A percentile compares a stretch with the other conserved stretches of the same genome.
phyloP scores from a whole-genome alignment of 2,888 invertebrate genomes.

The Stenichneumon culpator region DNA sequence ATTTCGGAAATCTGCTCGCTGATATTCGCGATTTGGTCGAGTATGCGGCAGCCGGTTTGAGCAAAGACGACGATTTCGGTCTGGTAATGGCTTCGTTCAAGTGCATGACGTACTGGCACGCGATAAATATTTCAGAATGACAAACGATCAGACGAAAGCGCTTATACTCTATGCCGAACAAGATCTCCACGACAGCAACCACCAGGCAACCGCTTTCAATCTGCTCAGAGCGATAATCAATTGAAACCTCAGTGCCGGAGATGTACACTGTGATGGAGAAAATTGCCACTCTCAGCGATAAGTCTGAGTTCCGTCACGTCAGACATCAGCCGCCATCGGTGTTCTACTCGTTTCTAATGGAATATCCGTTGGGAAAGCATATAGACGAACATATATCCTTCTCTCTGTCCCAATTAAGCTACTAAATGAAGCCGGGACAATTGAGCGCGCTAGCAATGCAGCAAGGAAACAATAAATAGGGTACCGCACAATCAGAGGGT shows the following conservation, averaged over 20 bases:
- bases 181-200: constrained; percentile 93
- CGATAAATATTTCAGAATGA: constrained; percentile 90
- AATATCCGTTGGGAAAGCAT: constrained; percentile 93
- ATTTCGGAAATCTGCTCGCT: constrained; percentile 89
- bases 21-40: constrained; percentile 89
- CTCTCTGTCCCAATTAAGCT: constrained; percentile 93
- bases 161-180: constrained; percentile 95
- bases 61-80: constrained; percentile 95
- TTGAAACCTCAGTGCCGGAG: constrained; percentile 91
- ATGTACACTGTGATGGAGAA: constrained; percentile 93
- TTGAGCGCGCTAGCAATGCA: constrained; percentile 91
- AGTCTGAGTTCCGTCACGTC: constrained; percentile 90
- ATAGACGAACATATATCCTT: constrained; percentile 91
- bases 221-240: constrained; percentile 94
- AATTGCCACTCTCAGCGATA: constrained; percentile 91
- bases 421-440: constrained; percentile 93
- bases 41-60: constrained; percentile 90
- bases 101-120: constrained; percentile 93
- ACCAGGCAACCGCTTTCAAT: constrained; percentile 95
- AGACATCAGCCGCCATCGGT: constrained; percentile 93
- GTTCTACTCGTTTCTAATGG: constrained; percentile 92
- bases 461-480: constrained; percentile 90
- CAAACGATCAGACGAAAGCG: constrained; percentile 91
- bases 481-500: constrained; percentile 87
- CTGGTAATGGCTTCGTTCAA: constrained; percentile 96